Percentiles rank a stretch among this genome's conserved stretches.
Evolutionary conservation across 2,888 invertebrate species (phyloP).

Genomic region (Meliscaeva auricollis): DNA sequence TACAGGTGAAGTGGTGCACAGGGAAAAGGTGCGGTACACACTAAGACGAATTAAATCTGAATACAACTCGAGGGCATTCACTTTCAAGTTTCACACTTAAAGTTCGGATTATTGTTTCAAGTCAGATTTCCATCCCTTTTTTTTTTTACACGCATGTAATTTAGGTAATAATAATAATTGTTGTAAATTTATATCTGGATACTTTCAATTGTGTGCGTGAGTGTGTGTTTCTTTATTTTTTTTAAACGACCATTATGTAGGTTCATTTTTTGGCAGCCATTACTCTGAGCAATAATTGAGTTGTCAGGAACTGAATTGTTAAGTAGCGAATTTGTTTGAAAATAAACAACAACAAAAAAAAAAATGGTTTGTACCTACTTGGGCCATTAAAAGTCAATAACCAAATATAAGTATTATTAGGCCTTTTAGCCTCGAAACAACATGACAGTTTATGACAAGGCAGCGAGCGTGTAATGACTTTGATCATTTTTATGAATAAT

Average conservation of each 20-base stretch:
- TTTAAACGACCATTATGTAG: neutral
- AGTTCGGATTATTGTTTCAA: constrained; percentile 26
- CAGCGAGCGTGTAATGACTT: constrained; percentile 21
- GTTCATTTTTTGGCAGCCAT: constrained; percentile 35
- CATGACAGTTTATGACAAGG: constrained; percentile 65
- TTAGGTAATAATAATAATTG: constrained; percentile 35
- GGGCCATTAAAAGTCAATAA: constrained; percentile 47
- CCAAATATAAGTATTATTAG: neutral
- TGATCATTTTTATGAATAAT: constrained; percentile 33
- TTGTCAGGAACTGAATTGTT: constrained; percentile 54
- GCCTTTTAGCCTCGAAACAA: constrained; percentile 37
- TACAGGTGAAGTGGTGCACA: constrained; percentile 12
- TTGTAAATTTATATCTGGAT: neutral
- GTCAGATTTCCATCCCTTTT: constrained; percentile 5
- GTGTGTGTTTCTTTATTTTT: neutral
- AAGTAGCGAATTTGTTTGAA: constrained; percentile 43
- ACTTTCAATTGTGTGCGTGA: neutral
- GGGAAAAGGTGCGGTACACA: neutral
- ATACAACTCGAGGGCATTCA: constrained; percentile 69
- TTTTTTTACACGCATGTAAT: neutral
- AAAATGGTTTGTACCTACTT: constrained; percentile 26
- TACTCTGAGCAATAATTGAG: constrained; percentile 61
- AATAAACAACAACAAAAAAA: neutral
- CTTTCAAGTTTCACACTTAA: constrained; percentile 67
- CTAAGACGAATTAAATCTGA: constrained; percentile 64